Base-by-base conservation (phyloP, 2,888 invertebrate genomes). In the Scaptomyza tumidula region DNA sequence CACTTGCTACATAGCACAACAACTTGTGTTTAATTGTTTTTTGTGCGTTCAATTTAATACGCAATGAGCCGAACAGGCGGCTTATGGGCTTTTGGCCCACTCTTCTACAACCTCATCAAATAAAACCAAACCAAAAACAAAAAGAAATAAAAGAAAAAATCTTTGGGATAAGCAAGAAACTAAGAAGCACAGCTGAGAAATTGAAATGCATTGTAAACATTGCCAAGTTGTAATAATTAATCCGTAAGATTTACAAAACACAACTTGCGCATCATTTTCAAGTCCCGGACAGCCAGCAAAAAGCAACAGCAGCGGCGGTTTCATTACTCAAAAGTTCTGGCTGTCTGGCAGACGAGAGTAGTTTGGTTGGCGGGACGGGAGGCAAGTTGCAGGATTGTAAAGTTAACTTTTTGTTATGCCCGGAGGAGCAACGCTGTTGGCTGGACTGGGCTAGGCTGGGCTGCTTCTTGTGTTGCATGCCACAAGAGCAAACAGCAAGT, bases 211-310 rank as follows among this genome's bases (percentile, higher is more conserved):
- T 81, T 81, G 85, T 77, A 88, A 86, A 82, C 86, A 85, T 75
- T 71, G 80, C 79, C 79, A 74, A 87, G 83, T 82, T 84, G 86
- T 83, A 88, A 86, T 89, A 88, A 88, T 89, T 88, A 88, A 89
- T 88, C 88, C 89, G 75, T 72, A 73, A 76, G 88, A 88, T 88
- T 89, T 89, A 69, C 88, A 81, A 75, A 83, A 77, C 78, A 76
- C 63, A 83, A 81, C 78, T 73, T 71, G 55, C 59, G 70, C 78
- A 76, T 76, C 83, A 83, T 75, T 80, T 69, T 69, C 43, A 31
- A 56, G 59, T 37, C 46, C 50, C 54, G 48, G 41, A n/a, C 33
- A 35, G 29, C 27, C 19, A 19, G 19, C 19, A 19, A 10, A n/a
- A 11, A 16, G 27, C 54, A 31, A 13, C 27, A 33, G 35, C 33